Evolutionary conservation across 1,140 invertebrate genomes (phyloP).

Genomic region (Lamellibrachia luymesi): DNA sequence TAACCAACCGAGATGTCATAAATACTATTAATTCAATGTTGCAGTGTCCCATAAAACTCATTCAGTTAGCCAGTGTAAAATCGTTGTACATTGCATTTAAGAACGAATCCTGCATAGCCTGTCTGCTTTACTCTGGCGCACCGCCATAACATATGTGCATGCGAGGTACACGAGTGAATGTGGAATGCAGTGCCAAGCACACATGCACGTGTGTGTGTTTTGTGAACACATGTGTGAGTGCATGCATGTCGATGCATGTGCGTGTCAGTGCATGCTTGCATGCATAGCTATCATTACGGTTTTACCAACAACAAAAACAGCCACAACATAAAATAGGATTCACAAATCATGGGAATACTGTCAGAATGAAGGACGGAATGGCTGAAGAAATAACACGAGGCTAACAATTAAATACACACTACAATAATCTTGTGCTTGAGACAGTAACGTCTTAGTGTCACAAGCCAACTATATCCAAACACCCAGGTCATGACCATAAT

Average conservation of each 20-base stretch:
- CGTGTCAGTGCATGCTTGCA: neutral
- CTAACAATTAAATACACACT: neutral
- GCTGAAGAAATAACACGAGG: neutral
- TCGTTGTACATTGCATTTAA: too few species aligned
- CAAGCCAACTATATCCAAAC: neutral
- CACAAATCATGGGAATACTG: neutral
- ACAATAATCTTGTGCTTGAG: neutral
- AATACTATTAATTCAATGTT: too few species aligned
- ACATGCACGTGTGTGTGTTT: neutral
- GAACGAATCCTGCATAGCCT: too few species aligned
- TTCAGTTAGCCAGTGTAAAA: too few species aligned
- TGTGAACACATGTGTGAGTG: neutral
- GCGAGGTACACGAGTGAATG: neutral
- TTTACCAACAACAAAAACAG: neutral
- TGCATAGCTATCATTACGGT: neutral
- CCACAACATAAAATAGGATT: neutral
- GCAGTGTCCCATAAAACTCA: too few species aligned
- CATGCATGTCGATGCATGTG: neutral
- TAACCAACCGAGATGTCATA: too few species aligned
- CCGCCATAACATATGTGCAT: neutral
- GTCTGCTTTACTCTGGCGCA: neutral
- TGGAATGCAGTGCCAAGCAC: neutral
- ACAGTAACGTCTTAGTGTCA: neutral
- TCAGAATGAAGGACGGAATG: neutral
- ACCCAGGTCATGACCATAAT: neutral